phyloP scores from a whole-genome alignment of 2,888 invertebrate genomes.

The Dynastes hyllus region DNA sequence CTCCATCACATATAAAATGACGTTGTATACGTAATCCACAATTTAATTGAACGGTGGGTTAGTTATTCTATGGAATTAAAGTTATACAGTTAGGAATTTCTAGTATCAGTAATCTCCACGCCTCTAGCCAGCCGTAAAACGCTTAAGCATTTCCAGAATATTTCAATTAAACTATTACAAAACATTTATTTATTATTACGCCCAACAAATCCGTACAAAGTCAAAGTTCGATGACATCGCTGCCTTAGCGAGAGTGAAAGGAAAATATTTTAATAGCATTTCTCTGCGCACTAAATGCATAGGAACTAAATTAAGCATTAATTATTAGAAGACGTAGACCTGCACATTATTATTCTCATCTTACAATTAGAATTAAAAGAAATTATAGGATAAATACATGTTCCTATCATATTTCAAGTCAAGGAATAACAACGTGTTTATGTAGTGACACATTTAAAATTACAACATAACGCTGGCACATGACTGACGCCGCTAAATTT shows the following conservation, averaged over 20 bases:
- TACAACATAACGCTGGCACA: not conserved
- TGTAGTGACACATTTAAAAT: conserved; percentile 4
- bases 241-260: conserved; percentile 29
- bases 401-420: too few relatives aligned
- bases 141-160: not conserved
- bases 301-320: too few relatives aligned
- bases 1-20: not conserved
- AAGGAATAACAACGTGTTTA: not conserved
- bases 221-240: conserved; percentile 29
- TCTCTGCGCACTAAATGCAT: not conserved
- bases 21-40: conserved; percentile 16
- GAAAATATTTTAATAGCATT: conserved; percentile 20
- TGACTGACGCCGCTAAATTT: not conserved
- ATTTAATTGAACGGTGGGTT: conserved; percentile 1
- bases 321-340: too few relatives aligned
- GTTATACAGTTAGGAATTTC: conserved; percentile 41
- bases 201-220: not conserved
- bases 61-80: conserved; percentile 26
- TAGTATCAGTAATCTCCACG: conserved; percentile 15
- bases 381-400: too few relatives aligned
- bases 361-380: too few relatives aligned
- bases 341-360: too few relatives aligned
- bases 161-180: conserved; percentile 15
- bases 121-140: not conserved
- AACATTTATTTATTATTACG: conserved; percentile 18